A percentile compares a stretch with the other conserved stretches of the same genome.
Conservation (phyloP, 2,113 vertebrate genomes). For the Lepisosteus osseus region DNA sequence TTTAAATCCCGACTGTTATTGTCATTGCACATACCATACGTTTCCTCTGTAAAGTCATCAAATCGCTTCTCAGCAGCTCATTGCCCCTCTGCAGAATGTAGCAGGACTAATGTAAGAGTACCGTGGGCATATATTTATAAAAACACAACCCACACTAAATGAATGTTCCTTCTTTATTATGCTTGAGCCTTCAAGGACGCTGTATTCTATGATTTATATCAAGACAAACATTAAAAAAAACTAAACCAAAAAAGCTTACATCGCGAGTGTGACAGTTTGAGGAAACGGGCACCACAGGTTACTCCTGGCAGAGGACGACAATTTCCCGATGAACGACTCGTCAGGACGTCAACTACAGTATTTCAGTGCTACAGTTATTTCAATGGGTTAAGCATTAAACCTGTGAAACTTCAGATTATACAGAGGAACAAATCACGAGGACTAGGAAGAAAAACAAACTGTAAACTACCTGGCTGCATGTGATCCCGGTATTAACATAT, state of each 20-base stretch:
- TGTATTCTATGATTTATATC: slow-evolving; percentile 31
- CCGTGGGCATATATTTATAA: slow-evolving; percentile 14
- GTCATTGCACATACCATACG: slow-evolving; percentile 23
- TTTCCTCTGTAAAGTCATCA: slow-evolving; percentile 6
- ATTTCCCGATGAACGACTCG: too few relatives aligned
- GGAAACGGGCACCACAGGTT: too few relatives aligned
- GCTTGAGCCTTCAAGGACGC: slow-evolving; percentile 32
- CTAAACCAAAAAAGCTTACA: not conserved
- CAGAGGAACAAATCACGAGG: too few relatives aligned
- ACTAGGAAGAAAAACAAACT: too few relatives aligned
- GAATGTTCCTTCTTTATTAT: slow-evolving; percentile 28
- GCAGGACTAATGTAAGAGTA: slow-evolving; percentile 8
- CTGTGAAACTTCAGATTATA: too few relatives aligned
- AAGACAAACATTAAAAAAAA: slow-evolving; percentile 10
- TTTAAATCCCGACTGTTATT: slow-evolving; percentile 35
- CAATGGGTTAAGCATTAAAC: too few relatives aligned
- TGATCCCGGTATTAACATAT: too few relatives aligned
- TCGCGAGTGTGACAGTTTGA: not conserved
- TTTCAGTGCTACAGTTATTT: too few relatives aligned
- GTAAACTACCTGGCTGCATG: too few relatives aligned
- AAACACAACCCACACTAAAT: slow-evolving; percentile 19
- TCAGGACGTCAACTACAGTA: too few relatives aligned
- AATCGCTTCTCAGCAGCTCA: slow-evolving; percentile 15
- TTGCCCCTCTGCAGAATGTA: slow-evolving; percentile 12
- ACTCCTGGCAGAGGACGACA: too few relatives aligned